A percentile compares a stretch with the other conserved stretches of the same genome.
These are phyloP conservation scores for Lutjanus argentimaculatus DNA, from an alignment of 2,797 vertebrate species.

Conservation along the genomic window DNA sequence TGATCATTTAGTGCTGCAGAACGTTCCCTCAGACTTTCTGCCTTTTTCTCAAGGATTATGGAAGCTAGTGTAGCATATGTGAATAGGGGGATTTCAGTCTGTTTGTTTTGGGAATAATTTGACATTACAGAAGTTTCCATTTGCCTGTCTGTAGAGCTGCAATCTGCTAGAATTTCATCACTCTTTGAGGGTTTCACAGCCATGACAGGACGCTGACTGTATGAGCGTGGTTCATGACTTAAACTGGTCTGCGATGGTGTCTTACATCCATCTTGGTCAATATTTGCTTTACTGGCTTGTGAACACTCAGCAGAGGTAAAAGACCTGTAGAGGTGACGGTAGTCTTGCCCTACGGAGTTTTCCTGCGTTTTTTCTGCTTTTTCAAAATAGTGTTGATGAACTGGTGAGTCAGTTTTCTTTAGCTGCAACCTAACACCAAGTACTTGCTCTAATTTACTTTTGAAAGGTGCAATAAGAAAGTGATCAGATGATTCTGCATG, in stretches of 20 bases:
- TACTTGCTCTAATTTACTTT: no score
- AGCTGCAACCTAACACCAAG: no score
- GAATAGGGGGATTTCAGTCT: background rate
- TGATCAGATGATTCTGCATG: no score
- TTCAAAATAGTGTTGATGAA: no score
- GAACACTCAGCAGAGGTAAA: slow-evolving; percentile 17
- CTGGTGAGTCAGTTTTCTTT: no score
- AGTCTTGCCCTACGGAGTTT: background rate
- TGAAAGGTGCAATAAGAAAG: no score
- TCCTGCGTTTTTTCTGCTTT: slow-evolving; percentile 16
- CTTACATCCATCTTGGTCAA: slow-evolving; percentile 19
- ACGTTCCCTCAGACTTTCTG: slow-evolving; percentile 14
- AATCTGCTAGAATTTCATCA: slow-evolving; percentile 52
- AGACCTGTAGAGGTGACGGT: background rate
- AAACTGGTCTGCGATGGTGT: slow-evolving; percentile 33
- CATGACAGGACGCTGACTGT: slow-evolving; percentile 60
- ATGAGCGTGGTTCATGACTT: slow-evolving; percentile 22
- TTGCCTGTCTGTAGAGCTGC: slow-evolving; percentile 17
- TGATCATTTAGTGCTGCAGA: slow-evolving; percentile 27
- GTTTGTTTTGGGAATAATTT: slow-evolving; percentile 2
- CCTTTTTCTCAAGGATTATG: slow-evolving; percentile 37
- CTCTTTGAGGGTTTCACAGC: slow-evolving; percentile 70
- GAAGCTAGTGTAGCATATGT: slow-evolving; percentile 2
- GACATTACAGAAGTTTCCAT: slow-evolving; percentile 22
- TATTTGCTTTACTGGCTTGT: slow-evolving; percentile 25